Evolutionary conservation across 2,797 vertebrate species (phyloP).

Genomic region (Oreochromis mossambicus): DNA sequence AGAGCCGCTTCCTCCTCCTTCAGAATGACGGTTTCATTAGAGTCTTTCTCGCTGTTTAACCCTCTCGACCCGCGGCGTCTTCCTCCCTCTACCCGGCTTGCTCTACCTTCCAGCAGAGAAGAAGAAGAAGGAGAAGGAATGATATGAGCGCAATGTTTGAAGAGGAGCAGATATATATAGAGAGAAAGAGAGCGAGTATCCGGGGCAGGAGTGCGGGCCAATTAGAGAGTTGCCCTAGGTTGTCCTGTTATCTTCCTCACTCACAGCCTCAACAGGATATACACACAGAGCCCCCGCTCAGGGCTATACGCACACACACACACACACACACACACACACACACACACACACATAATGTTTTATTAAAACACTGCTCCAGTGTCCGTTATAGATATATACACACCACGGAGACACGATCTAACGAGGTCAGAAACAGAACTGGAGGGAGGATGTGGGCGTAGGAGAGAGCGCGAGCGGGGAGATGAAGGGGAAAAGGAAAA

Average conservation of each 20-base stretch:
- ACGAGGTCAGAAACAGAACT: constrained; percentile 51
- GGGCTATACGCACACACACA: not conserved
- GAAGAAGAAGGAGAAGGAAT: not conserved
- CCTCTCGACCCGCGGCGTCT: constrained; percentile 6
- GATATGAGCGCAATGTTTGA: constrained; percentile 9
- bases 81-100: not conserved
- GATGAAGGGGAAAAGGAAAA: not conserved
- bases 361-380: constrained; percentile 31
- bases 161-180: constrained; percentile 30
- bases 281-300: constrained; percentile 49
- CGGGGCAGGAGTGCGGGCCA: constrained; percentile 56
- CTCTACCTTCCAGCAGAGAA: not conserved
- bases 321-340: not conserved
- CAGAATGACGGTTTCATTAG: not conserved
- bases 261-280: constrained; percentile 54
- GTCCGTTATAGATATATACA: constrained; percentile 2
- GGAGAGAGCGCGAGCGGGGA: not conserved
- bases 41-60: constrained; percentile 26
- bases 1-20: not conserved
- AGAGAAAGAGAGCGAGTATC: constrained; percentile 35
- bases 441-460: not conserved
- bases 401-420: constrained; percentile 37
- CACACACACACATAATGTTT: constrained; percentile 19
- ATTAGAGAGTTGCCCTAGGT: constrained; percentile 64
- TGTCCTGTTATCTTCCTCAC: constrained; percentile 61